Percentiles rank a stretch among this genome's conserved stretches.
Evolutionary conservation across 2,797 vertebrate species (phyloP).

Genomic region (Morus bassanus): DNA sequence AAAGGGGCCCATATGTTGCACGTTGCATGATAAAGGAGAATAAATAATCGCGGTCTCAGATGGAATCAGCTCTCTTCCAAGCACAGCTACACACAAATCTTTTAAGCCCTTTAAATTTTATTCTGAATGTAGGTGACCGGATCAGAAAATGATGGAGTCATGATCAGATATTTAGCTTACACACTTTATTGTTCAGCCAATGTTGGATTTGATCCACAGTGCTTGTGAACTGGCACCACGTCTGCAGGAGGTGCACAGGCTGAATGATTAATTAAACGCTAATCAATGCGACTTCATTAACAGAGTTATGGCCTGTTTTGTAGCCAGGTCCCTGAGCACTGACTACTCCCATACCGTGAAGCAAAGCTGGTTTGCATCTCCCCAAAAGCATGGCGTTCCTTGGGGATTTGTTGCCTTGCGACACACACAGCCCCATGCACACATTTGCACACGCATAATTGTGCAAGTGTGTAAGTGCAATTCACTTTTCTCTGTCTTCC

Average conservation of each 20-base stretch:
- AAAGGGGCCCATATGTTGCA: slow-evolving; percentile 24
- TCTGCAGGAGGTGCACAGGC: not conserved
- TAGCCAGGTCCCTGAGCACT: not conserved
- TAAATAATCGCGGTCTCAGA: not conserved
- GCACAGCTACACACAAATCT: not conserved
- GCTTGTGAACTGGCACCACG: not conserved
- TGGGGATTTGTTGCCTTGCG: not conserved
- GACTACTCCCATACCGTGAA: rapidly evolving
- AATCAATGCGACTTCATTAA: not conserved
- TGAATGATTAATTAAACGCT: not conserved
- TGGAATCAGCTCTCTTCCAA: not conserved
- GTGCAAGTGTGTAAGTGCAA: not conserved
- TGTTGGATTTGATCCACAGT: not conserved
- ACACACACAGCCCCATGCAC: too few species aligned
- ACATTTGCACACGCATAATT: not conserved
- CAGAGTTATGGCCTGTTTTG: not conserved
- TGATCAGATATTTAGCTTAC: not conserved
- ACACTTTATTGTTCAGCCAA: not conserved
- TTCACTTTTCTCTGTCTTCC: not conserved
- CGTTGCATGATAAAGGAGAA: slow-evolving; percentile 27
- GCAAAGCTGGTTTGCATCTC: not conserved
- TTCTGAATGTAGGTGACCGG: not conserved
- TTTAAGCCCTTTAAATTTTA: not conserved
- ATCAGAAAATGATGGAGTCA: not conserved
- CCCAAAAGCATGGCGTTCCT: rapidly evolving